A percentile compares a stretch with the other conserved stretches of the same genome.
These are phyloP conservation scores for Harpagoxenus sublaevis DNA, from an alignment of 2,888 invertebrate genomes.

Conservation along the genomic window DNA sequence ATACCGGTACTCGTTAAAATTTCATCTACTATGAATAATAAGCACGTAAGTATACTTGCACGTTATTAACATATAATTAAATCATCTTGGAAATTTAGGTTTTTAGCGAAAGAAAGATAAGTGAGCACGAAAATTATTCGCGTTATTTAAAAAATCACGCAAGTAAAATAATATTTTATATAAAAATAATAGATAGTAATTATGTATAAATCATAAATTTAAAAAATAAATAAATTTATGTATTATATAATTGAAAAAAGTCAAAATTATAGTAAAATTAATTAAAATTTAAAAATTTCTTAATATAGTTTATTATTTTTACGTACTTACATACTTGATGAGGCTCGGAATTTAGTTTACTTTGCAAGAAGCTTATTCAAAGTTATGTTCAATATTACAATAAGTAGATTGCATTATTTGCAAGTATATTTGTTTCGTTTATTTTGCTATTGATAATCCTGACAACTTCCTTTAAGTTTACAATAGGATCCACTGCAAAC, in stretches of 20 bases:
- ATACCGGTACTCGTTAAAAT: conserved; percentile 91
- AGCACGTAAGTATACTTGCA: conserved; percentile 83
- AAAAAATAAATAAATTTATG: neutral
- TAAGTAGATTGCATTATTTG: conserved; percentile 15
- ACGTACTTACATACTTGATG: conserved; percentile 1
- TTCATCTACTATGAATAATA: conserved; percentile 79
- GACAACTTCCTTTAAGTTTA: conserved; percentile 1
- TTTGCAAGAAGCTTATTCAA: conserved; percentile 25
- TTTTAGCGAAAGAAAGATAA: neutral
- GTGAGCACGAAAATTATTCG: neutral
- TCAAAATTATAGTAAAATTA: conserved; percentile 1
- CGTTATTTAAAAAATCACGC: conserved; percentile 4
- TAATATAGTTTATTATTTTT: conserved; percentile 6
- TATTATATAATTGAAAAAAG: neutral
- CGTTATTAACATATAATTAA: neutral
- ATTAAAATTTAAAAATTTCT: conserved; percentile 16
- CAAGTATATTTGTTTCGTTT: conserved; percentile 14
- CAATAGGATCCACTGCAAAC: neutral
- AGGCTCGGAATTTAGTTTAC: conserved; percentile 4
- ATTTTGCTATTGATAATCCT: conserved; percentile 10
- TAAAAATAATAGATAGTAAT: neutral
- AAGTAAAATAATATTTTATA: neutral
- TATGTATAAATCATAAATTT: neutral
- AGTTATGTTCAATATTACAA: conserved; percentile 27
- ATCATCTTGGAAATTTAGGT: neutral